Base-by-base conservation (phyloP, 2,888 invertebrate species). In the Coleophora deauratella region DNA sequence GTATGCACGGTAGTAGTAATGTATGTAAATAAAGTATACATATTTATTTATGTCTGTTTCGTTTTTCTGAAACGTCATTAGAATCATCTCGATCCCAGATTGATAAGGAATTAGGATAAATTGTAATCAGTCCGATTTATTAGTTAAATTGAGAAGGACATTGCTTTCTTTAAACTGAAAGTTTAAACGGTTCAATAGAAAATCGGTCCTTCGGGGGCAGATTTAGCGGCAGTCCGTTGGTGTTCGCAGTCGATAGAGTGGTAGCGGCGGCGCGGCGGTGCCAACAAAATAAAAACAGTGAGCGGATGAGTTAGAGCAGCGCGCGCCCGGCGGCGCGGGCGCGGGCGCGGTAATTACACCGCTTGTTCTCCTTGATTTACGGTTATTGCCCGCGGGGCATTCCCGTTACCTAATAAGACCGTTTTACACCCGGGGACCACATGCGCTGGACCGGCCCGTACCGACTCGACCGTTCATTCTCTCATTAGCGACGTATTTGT, bases 291-390 rank as follows among this genome's bases (percentile, higher is more conserved):
- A 84, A 84, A 82, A 85, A 82, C 75, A 79, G 67, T 62, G 59
- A 75, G 72, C 67, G 79, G 80, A 82, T 85, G 82, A 84, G 84
- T 85, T 82, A 84, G 78, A 78, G 79, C 77, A 67, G 78, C 74
- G 71, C 63, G 79, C 77, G 80, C 80, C 80, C 81, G 81, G 78
- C 75, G 76, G 72, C 79, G 72, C n/a, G 3, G 21, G 6, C 21
- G 21, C 21, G 21, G 21, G 21, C 21, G 62, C 76, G 80, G 87
- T 86, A 87, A 87, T 86, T 86, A 86, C 86, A 80, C 80, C 82
- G 86, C 86, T 87, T 86, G 87, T 84, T 86, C 82, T 79, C 75
- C 77, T 78, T 86, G 84, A 82, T 82, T 87, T 86, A 86, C 82
- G 82, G 85, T 86, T 87, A 87, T 87, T 86, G 86, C 85, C 79